Percentiles rank a stretch among this genome's conserved stretches.
Conservation (phyloP, 1,140 invertebrate species). For the Drosophila leontia region DNA sequence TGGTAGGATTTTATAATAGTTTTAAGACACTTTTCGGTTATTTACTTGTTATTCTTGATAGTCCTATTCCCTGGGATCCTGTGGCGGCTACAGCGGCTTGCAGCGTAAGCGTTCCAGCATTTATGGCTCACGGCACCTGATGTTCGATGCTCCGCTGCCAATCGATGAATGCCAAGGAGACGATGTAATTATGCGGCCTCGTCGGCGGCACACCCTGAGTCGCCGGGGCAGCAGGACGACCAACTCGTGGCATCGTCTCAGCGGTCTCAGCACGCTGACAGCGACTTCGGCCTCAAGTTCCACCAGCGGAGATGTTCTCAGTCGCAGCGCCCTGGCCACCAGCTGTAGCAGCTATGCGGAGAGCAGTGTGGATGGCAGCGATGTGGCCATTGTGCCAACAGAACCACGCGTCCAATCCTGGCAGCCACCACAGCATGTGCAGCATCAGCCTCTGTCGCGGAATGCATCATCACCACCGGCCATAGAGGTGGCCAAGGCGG, state of each 20-base stretch:
- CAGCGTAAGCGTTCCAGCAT: constrained; percentile 84
- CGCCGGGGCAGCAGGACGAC: constrained; percentile 52
- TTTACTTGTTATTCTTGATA: constrained; percentile 15
- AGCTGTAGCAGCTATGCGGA: constrained; percentile 71
- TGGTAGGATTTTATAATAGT: constrained; percentile 34
- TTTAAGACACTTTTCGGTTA: rapidly evolving
- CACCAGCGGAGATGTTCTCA: constrained; percentile 61
- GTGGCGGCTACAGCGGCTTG: constrained; percentile 43
- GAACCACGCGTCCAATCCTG: constrained; percentile 50
- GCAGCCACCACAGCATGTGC: constrained; percentile 45
- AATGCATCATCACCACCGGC: constrained; percentile 77
- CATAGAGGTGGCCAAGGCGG: constrained; percentile 42
- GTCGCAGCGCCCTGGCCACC: constrained; percentile 64
- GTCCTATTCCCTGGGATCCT: constrained; percentile 36
- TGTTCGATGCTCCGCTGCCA: constrained; percentile 87
- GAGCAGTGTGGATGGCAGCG: constrained; percentile 53
- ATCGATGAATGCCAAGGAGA: constrained; percentile 87
- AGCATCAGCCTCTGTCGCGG: constrained; percentile 66
- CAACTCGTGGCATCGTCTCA: constrained; percentile 68
- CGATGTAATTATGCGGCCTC: constrained; percentile 76
- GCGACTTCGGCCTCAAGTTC: constrained; percentile 68
- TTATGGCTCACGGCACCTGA: constrained; percentile 87
- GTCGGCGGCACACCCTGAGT: constrained; percentile 48
- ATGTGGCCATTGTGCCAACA: constrained; percentile 15
- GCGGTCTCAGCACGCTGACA: constrained; percentile 67